Evolutionary conservation across 1,140 invertebrate genomes (phyloP).

Genomic region (Neodiprion pinetum): DNA sequence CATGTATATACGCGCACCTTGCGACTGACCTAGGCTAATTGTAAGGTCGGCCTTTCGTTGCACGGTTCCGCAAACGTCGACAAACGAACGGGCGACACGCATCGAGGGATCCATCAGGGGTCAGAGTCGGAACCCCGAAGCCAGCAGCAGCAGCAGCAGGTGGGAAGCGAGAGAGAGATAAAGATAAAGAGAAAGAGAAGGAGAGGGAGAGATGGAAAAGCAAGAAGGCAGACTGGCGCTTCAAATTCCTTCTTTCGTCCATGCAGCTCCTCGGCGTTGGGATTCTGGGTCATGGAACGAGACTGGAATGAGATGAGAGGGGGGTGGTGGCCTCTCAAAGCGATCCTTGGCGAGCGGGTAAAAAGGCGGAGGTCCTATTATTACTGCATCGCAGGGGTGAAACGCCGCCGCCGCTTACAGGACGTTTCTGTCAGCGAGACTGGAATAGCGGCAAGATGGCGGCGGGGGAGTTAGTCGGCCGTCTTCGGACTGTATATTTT

Average conservation of each 20-base stretch:
- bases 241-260: background rate
- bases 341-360: no score
- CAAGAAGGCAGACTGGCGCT: background rate
- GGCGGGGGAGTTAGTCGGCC: slow-evolving; percentile 23
- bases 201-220: no score
- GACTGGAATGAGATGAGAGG: no score
- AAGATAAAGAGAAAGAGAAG: background rate
- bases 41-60: background rate
- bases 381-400: no score
- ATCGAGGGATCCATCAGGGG: background rate
- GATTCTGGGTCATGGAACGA: no score
- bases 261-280: no score
- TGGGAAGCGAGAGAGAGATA: background rate
- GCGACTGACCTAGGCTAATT: background rate
- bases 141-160: background rate
- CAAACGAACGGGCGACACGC: background rate
- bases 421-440: no score
- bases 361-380: no score
- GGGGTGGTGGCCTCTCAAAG: no score
- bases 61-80: background rate
- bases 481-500: slow-evolving; percentile 26
- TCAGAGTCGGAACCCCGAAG: background rate
- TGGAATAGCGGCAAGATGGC: slow-evolving; percentile 23
- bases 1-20: background rate
- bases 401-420: background rate